Conservation (phyloP, 2,113 vertebrate genomes). For the Gambusia holbrooki region DNA sequence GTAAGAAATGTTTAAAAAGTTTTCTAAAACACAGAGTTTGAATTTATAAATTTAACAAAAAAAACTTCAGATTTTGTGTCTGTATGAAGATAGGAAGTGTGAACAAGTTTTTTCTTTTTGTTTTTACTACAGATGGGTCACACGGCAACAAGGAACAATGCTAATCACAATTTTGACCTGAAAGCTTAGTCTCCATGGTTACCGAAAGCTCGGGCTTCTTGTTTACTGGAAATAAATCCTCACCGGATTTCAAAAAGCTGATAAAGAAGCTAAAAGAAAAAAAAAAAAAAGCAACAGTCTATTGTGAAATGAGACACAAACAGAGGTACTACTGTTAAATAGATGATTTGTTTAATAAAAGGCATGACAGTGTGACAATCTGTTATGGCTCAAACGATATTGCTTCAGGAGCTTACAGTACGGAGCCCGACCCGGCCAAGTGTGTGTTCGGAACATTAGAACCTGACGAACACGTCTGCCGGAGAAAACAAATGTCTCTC, state of each 20-base stretch:
- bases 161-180: constrained; percentile 35
- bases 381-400: constrained; percentile 56
- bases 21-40: no score
- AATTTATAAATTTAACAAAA: no score
- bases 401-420: constrained; percentile 62
- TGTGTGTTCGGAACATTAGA: constrained; percentile 17
- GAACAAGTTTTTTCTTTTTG: background rate
- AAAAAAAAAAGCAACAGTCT: no score
- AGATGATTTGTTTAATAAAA: constrained; percentile 74
- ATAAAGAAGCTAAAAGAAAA: background rate
- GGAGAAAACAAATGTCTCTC: constrained; percentile 6
- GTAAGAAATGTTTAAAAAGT: no score
- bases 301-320: constrained; percentile 11
- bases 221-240: constrained; percentile 25
- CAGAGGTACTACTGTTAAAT: constrained; percentile 55
- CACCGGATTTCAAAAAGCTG: background rate
- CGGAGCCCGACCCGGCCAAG: constrained; percentile 35
- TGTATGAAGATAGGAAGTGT: background rate
- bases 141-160: constrained; percentile 32
- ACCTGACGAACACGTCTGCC: background rate
- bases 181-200: constrained; percentile 37
- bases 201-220: constrained; percentile 34
- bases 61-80: background rate
- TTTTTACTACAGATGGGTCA: constrained; percentile 29
- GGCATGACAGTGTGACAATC: constrained; percentile 53